phyloP scores from a whole-genome alignment of 2,888 invertebrate species.

The Morpho helenor region DNA sequence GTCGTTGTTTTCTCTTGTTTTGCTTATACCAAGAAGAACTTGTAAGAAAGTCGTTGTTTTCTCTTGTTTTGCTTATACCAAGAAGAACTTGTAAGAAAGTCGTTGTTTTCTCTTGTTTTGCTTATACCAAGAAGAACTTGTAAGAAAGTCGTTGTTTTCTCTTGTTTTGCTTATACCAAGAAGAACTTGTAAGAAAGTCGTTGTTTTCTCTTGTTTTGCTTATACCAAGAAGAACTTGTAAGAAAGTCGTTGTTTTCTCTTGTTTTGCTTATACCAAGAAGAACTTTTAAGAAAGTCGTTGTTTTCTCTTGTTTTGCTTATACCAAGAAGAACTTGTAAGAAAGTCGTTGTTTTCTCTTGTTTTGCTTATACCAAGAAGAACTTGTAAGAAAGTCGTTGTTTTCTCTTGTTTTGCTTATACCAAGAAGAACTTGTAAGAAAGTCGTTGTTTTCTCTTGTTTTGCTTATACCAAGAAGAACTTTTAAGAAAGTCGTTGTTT shows the following conservation, averaged over 20 bases:
- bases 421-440: no score
- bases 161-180: background rate
- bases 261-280: background rate
- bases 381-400: no score
- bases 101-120: background rate
- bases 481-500: no score
- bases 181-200: no score
- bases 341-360: background rate
- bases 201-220: background rate
- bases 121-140: no score
- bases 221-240: no score
- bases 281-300: no score
- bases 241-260: background rate
- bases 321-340: no score
- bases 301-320: background rate
- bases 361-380: background rate
- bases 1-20: background rate
- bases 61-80: background rate
- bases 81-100: no score
- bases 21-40: no score
- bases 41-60: no score
- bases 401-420: background rate
- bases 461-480: background rate
- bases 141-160: no score
- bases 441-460: background rate